A percentile compares a stretch with the other conserved stretches of the same genome.
Evolutionary conservation across 2,113 vertebrate species (phyloP).

Genomic region (Poeciliopsis retropinna): DNA sequence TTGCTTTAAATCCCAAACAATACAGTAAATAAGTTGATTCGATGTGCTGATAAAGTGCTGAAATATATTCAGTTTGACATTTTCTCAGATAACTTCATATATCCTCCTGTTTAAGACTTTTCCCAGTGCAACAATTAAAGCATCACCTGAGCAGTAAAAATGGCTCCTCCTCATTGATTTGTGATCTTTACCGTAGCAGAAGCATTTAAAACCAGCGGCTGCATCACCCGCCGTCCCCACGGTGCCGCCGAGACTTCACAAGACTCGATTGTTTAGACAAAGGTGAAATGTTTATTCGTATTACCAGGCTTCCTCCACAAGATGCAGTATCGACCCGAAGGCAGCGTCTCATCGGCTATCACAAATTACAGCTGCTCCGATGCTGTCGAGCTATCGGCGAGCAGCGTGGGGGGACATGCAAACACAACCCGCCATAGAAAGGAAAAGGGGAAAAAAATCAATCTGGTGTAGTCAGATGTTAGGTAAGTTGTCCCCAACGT

Average conservation of each 20-base stretch:
- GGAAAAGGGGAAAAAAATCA: constrained; percentile 58
- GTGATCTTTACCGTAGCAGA: constrained; percentile 47
- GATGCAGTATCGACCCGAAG: constrained; percentile 72
- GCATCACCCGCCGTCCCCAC: constrained; percentile 69
- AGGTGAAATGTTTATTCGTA: constrained; percentile 82
- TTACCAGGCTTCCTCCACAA: constrained; percentile 67
- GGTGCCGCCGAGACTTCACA: constrained; percentile 63
- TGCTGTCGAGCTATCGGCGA: constrained; percentile 32
- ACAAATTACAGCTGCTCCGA: constrained; percentile 72
- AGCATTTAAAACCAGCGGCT: constrained; percentile 54
- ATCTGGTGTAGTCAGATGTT: constrained; percentile 77
- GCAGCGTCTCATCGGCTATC: constrained; percentile 68
- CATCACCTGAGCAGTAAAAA: constrained; percentile 64
- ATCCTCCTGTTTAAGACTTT: constrained; percentile 40
- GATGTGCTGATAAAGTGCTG: too few species aligned
- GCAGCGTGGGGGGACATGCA: constrained; percentile 63
- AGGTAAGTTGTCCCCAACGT: constrained; percentile 71
- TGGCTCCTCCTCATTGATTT: constrained; percentile 60
- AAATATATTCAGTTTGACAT: too few species aligned
- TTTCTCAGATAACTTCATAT: constrained; percentile 19
- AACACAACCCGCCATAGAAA: constrained; percentile 57
- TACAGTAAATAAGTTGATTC: not conserved
- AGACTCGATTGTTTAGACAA: constrained; percentile 77
- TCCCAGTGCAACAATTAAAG: constrained; percentile 64
- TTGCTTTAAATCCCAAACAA: not conserved